Evolutionary conservation across 2,888 invertebrate genomes (phyloP), one percentile per base, ranked within the genome.

Genomic region (Chydorus sphaericus): DNA sequence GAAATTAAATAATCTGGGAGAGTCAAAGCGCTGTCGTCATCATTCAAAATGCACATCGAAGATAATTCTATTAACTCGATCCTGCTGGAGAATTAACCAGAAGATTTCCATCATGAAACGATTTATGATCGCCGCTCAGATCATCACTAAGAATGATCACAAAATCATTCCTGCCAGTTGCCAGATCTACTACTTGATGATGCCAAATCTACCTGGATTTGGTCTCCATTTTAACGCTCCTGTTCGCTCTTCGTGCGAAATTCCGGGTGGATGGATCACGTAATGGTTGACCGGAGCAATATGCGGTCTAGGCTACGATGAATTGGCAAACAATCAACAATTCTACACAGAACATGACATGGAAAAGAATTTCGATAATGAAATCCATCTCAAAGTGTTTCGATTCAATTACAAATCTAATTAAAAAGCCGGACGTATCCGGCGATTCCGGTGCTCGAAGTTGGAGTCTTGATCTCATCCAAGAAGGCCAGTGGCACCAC

Each of bases 401-500:
- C n/a, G n/a, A n/a, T n/a, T n/a, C n/a, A n/a, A n/a, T n/a, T n/a
- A n/a, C n/a, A n/a, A n/a, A n/a, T n/a, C n/a, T n/a, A n/a, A n/a
- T n/a, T n/a, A n/a, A n/a, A n/a, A n/a, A 92, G 67, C 91, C 90
- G 0, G 92, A 93, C 66, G 84, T 86, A 0, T 77, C 81, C 0
- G 88, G 87, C 26, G 92, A 93, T 70, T 83, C 85, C 65, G 86
- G 87, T 28, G 88, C 90, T 1, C 77, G 93, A 59, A 88, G 94
- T 59, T 93, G 92, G 88, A 92, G 92, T 68, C 93, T 94, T 0
- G 96, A 97, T 73, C 74, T 96, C 58, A 78, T 94, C 57, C 89
- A 92, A 68, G 94, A 96, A 71, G 91, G 92, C 6, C 94, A 94
- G 69, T 98, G 98, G 98, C 94, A 91, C 69, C 97, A 98, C 67